These are phyloP conservation scores for Pterois miles DNA, from an alignment of 2,797 vertebrate genomes.

Conservation along the genomic window DNA sequence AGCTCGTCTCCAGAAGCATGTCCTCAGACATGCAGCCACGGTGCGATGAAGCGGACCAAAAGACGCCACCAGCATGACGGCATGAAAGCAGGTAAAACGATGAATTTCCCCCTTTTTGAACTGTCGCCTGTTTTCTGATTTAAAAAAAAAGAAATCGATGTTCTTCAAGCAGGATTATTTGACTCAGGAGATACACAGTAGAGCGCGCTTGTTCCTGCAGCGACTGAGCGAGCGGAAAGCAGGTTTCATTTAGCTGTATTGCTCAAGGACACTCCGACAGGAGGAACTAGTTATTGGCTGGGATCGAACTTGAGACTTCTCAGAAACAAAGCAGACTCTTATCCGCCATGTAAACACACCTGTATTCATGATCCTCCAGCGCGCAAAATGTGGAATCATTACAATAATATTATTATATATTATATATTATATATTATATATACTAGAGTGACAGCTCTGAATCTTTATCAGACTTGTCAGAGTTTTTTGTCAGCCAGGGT, in stretches of 20 bases:
- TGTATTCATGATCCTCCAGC: background rate
- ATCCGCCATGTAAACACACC: background rate
- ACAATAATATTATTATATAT: too few relatives aligned
- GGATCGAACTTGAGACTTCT: slow-evolving; percentile 19
- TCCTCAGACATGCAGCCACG: slow-evolving; percentile 83
- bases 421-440: too few relatives aligned
- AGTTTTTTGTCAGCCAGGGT: background rate
- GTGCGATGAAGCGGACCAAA: slow-evolving; percentile 79
- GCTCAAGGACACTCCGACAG: slow-evolving; percentile 30
- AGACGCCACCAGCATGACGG: slow-evolving; percentile 65
- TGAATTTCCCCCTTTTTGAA: background rate
- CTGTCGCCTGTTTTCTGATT: background rate
- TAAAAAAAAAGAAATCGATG: background rate
- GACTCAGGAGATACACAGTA: background rate
- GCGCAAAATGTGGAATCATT: background rate
- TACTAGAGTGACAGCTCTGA: background rate
- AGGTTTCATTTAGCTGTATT: background rate
- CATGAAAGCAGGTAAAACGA: slow-evolving; percentile 77
- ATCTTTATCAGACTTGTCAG: background rate
- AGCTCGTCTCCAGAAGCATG: slow-evolving; percentile 80
- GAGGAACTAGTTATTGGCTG: background rate
- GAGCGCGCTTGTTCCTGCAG: background rate
- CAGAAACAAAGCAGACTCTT: background rate
- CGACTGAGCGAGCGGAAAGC: background rate
- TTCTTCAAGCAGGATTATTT: slow-evolving; percentile 18